phyloP scores from a whole-genome alignment of 37 sponge, comb jelly and placozoan genomes.

The Tethya wilhelma region DNA sequence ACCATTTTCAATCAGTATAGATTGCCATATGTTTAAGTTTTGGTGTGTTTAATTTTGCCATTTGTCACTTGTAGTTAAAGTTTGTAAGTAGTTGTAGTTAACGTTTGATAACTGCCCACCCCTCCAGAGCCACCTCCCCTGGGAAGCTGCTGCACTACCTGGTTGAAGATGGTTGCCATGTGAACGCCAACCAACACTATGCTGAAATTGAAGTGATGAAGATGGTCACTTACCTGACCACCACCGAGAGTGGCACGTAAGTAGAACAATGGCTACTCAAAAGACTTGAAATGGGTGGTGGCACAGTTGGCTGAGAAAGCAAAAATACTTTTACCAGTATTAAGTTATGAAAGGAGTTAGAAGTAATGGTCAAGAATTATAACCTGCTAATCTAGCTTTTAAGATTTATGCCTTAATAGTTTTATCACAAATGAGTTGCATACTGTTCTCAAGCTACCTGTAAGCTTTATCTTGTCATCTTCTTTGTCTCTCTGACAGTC shows the following conservation, averaged over 20 bases:
- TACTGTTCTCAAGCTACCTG: not conserved
- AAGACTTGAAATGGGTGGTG: not conserved
- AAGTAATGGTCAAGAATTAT: too few relatives aligned
- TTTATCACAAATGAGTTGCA: not conserved
- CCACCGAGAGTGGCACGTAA: slow-evolving; percentile 81
- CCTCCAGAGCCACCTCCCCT: slow-evolving; percentile 78
- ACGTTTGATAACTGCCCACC: not conserved
- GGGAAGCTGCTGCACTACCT: slow-evolving; percentile 93
- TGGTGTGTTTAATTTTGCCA: too few relatives aligned
- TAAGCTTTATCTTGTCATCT: not conserved
- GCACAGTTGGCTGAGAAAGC: not conserved
- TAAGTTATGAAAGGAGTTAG: too few relatives aligned
- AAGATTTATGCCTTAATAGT: too few relatives aligned
- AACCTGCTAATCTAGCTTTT: too few relatives aligned
- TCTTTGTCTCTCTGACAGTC: slow-evolving; percentile 3
- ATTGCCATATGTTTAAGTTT: too few relatives aligned
- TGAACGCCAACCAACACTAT: slow-evolving; percentile 69
- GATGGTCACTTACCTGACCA: slow-evolving; percentile 81
- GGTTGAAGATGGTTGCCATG: slow-evolving; percentile 86
- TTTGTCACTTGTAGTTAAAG: not conserved
- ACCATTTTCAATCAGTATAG: too few relatives aligned
- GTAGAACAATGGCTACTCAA: not conserved
- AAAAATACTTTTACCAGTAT: not conserved
- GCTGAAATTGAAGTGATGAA: slow-evolving; percentile 99
- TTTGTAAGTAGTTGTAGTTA: too few relatives aligned